These are phyloP conservation scores for Semibalanus balanoides DNA, from an alignment of 1,140 invertebrate genomes.

Conservation along the genomic window DNA sequence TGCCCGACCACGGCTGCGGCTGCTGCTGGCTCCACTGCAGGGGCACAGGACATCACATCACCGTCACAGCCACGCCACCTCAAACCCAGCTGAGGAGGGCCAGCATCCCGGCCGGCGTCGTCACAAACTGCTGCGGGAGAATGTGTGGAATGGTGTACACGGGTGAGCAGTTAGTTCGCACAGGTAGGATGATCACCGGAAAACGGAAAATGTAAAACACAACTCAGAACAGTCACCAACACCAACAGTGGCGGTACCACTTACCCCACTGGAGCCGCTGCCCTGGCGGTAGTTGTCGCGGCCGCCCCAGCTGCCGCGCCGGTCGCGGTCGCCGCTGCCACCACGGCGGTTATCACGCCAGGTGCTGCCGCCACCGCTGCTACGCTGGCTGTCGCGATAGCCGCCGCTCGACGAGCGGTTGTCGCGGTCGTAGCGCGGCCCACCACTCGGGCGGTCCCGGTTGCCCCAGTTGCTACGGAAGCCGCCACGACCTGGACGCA, in stretches of 20 bases:
- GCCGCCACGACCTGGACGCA: slow-evolving; percentile 11
- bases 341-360: slow-evolving; percentile 15
- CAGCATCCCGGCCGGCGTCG: no score
- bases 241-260: no score
- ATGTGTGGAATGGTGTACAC: no score
- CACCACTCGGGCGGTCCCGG: slow-evolving; percentile 13
- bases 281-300: slow-evolving; percentile 12
- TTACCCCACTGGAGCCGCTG: slow-evolving; percentile 6
- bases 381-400: slow-evolving; percentile 12
- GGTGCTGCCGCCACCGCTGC: slow-evolving; percentile 14
- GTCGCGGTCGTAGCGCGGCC: slow-evolving; percentile 11
- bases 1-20: slow-evolving; percentile 11
- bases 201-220: no score
- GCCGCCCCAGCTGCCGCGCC: slow-evolving; percentile 13
- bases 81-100: no score
- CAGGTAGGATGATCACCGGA: no score
- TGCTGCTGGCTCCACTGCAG: slow-evolving; percentile 14
- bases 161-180: no score
- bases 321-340: slow-evolving; percentile 12
- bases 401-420: slow-evolving; percentile 15
- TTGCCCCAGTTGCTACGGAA: slow-evolving; percentile 19
- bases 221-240: no score
- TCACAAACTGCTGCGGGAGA: no score
- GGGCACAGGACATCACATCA: not conserved
- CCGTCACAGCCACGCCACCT: no score